Conservation (phyloP, 1,140 invertebrate genomes). For the Tigriopus japonicus region DNA sequence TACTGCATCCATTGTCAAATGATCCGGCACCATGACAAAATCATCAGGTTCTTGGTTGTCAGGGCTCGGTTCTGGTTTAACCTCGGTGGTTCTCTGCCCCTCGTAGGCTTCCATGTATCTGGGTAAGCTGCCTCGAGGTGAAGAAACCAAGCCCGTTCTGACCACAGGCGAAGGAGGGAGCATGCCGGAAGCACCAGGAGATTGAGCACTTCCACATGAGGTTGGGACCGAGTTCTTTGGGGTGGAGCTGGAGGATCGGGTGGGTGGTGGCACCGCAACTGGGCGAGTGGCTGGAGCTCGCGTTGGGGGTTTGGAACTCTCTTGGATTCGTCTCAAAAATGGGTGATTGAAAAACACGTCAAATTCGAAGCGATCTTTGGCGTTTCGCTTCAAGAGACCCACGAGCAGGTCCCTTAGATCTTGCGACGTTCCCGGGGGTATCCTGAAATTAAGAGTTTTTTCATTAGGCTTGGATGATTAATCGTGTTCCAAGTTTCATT, state of each 20-base stretch:
- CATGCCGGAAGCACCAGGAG: constrained; percentile 18
- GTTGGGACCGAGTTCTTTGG: neutral
- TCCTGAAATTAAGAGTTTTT: constrained; percentile 35
- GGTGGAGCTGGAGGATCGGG: neutral
- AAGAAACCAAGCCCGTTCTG: constrained; percentile 5
- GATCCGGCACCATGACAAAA: constrained; percentile 60
- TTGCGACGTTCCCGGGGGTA: constrained; percentile 72
- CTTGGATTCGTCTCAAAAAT: constrained; percentile 45
- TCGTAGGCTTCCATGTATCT: neutral
- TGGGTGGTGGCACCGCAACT: neutral
- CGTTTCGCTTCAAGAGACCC: constrained; percentile 71
- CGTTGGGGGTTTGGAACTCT: constrained; percentile 18
- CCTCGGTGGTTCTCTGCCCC: neutral
- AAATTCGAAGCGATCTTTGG: constrained; percentile 85
- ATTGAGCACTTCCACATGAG: neutral
- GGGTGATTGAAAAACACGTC: constrained; percentile 82
- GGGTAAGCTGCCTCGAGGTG: neutral
- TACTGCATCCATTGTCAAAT: constrained; percentile 16
- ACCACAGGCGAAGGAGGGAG: constrained; percentile 27
- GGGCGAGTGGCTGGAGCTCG: neutral
- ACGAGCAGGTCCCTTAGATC: constrained; percentile 68
- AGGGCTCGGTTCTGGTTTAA: constrained; percentile 35
- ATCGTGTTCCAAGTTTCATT: too few relatives aligned
- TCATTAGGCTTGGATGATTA: too few relatives aligned
- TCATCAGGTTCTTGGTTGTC: constrained; percentile 44